Evolutionary conservation across 1,140 invertebrate genomes (phyloP).

Genomic region (Ceratina calcarata): DNA sequence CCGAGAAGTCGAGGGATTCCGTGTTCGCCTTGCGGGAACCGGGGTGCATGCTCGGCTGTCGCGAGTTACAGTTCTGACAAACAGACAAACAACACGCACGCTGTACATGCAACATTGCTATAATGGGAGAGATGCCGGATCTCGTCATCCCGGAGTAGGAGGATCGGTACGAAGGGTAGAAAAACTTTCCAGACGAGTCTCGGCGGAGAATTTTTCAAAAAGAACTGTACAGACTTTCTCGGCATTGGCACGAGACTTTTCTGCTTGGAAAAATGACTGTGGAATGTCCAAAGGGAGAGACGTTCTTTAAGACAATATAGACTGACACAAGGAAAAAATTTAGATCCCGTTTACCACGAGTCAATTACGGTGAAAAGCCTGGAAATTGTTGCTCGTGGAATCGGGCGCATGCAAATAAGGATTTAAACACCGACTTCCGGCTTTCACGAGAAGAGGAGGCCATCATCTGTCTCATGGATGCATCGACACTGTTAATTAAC

Average conservation of each 20-base stretch:
- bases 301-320: neutral
- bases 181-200: no score
- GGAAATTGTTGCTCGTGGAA: constrained; percentile 1
- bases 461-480: neutral
- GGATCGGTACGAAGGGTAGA: no score
- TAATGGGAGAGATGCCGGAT: neutral
- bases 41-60: constrained; percentile 75
- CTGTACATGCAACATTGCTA: constrained; percentile 66
- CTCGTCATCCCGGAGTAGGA: no score
- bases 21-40: constrained; percentile 68
- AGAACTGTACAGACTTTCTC: no score
- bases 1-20: constrained; percentile 75
- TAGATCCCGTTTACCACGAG: neutral
- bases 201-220: no score
- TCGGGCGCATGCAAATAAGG: constrained; percentile 22
- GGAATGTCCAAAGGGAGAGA: neutral
- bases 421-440: constrained; percentile 30
- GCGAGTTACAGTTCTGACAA: constrained; percentile 74
- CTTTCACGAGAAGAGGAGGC: neutral
- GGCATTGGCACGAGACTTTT: no score
- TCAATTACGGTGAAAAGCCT: constrained; percentile 35
- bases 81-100: constrained; percentile 70
- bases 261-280: no score
- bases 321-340: neutral
- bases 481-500: constrained; percentile 21